phyloP scores from a whole-genome alignment of 2,113 vertebrate species.

The Saguinus midas region DNA sequence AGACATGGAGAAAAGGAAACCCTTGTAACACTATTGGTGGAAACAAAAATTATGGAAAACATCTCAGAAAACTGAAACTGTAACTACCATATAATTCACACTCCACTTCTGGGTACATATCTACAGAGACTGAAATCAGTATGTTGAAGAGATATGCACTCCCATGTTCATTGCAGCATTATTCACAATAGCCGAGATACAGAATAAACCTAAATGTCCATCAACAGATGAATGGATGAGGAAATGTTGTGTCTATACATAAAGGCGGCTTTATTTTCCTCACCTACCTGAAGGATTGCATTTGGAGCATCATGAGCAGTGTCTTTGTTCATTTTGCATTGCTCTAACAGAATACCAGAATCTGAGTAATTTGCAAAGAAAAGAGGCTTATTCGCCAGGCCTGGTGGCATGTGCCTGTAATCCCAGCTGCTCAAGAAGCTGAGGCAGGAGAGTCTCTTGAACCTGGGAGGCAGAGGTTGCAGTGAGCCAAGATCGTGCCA shows the following conservation, averaged over 20 bases:
- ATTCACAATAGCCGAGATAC: background rate
- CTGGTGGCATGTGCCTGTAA: too few relatives aligned
- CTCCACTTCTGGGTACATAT: background rate
- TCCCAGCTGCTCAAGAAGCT: too few relatives aligned
- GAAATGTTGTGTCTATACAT: background rate
- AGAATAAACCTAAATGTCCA: background rate
- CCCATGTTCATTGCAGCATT: background rate
- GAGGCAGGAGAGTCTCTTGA: too few relatives aligned
- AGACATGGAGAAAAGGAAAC: background rate
- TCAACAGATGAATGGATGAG: background rate
- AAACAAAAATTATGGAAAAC: background rate
- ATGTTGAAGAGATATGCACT: background rate
- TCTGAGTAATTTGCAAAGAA: background rate
- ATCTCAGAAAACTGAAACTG: background rate
- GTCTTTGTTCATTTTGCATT: background rate
- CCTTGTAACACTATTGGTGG: background rate
- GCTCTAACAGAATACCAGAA: background rate
- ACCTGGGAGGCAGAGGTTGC: too few relatives aligned
- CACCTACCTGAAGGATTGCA: background rate
- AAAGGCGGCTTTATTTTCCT: background rate
- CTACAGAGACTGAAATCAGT: background rate
- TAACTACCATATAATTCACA: background rate
- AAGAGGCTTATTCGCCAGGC: background rate
- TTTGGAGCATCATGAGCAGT: background rate
- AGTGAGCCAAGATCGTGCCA: too few relatives aligned